phyloP scores from a whole-genome alignment of 2,888 invertebrate genomes.

The Pteria penguin region DNA sequence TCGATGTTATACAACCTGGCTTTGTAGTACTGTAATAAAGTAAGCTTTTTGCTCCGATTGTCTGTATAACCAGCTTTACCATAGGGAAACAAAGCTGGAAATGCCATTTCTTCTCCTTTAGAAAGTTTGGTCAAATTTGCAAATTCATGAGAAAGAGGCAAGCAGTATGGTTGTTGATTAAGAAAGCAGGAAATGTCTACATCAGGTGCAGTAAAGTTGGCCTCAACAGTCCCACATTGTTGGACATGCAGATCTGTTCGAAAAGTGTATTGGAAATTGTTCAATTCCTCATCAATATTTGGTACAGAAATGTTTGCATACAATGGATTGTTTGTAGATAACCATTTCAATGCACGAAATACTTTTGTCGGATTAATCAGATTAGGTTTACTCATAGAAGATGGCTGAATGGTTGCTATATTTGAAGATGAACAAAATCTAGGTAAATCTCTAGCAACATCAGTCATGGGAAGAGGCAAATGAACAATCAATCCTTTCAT shows the following conservation, averaged over 20 bases:
- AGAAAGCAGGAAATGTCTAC: background rate
- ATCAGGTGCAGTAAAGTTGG: background rate
- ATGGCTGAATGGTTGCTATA: background rate
- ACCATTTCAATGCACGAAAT: background rate
- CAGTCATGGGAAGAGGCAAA: background rate
- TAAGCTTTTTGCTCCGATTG: slow-evolving; percentile 15
- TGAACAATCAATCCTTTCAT: background rate
- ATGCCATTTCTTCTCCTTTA: background rate
- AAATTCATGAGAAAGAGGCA: background rate
- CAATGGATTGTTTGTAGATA: background rate
- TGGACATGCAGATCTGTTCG: background rate
- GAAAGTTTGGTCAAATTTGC: background rate
- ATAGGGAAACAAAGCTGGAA: background rate
- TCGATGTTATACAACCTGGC: slow-evolving; percentile 34
- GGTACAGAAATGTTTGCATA: background rate
- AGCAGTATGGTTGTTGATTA: background rate
- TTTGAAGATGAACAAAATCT: background rate
- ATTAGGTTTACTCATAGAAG: background rate
- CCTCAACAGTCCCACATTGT: background rate
- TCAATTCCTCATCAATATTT: background rate
- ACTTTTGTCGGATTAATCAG: background rate
- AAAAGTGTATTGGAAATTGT: background rate
- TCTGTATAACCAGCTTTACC: slow-evolving; percentile 21
- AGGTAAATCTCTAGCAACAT: background rate
- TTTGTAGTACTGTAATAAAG: slow-evolving; percentile 35